phyloP scores from a whole-genome alignment of 2,797 vertebrate species.

The Anniella stebbinsi region DNA sequence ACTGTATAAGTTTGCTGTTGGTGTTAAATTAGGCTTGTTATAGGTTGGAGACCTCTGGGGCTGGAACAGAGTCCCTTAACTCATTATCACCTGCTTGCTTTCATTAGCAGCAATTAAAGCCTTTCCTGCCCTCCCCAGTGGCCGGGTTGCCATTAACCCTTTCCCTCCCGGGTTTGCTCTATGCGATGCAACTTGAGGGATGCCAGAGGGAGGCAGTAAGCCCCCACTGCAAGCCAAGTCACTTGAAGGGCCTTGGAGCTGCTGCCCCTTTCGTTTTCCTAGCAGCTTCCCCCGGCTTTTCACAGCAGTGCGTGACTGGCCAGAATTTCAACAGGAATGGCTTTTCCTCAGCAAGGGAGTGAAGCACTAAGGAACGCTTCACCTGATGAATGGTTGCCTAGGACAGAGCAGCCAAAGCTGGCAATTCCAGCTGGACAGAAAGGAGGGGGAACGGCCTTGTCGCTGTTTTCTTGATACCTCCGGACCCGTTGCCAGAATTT shows the following conservation, averaged over 20 bases:
- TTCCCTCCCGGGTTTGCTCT: neutral
- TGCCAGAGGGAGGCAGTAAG: neutral
- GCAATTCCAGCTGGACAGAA: neutral
- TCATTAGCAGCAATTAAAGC: constrained; percentile 15
- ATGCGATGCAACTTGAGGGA: neutral
- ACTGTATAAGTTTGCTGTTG: neutral
- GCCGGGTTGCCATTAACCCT: neutral
- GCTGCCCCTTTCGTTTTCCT: too few species aligned
- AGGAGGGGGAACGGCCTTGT: too few species aligned
- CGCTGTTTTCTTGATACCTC: neutral
- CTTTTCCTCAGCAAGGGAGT: neutral
- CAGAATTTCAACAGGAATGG: neutral
- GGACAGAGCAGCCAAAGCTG: too few species aligned
- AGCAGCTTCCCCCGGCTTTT: neutral
- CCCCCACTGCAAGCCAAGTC: neutral
- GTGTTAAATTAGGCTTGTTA: neutral
- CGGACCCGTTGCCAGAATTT: neutral
- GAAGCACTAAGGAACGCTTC: too few species aligned
- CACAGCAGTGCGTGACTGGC: neutral
- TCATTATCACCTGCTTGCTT: constrained; percentile 13
- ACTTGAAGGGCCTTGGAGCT: too few species aligned
- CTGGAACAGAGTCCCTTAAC: neutral
- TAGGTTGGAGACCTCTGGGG: neutral
- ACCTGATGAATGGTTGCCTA: too few species aligned
- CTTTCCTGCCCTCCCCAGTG: neutral